Percentiles rank a stretch among this genome's conserved stretches.
These are phyloP conservation scores for Dryadula phaetusa DNA, from an alignment of 2,888 invertebrate genomes.

Conservation along the genomic window DNA sequence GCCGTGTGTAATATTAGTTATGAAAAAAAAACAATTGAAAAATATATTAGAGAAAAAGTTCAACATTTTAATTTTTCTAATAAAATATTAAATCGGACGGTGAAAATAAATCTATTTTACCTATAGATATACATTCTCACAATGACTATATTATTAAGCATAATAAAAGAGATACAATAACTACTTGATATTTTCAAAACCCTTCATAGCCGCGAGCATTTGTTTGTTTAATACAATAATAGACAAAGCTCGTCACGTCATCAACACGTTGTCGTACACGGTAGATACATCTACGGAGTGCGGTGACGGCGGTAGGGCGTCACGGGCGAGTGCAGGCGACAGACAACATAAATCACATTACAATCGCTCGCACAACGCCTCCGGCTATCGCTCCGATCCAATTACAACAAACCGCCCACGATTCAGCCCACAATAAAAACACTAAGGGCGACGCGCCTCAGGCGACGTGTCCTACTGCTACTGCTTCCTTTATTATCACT, in stretches of 20 bases:
- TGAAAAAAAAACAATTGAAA: too few species aligned
- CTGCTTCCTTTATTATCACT: constrained; percentile 60
- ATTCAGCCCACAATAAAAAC: constrained; percentile 49
- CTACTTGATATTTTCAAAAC: neutral
- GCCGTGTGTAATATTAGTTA: too few species aligned
- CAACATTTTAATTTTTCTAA: too few species aligned
- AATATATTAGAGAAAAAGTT: too few species aligned
- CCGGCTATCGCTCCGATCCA: constrained; percentile 56
- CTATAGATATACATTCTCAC: too few species aligned
- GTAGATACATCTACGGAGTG: constrained; percentile 18
- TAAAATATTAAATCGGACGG: neutral
- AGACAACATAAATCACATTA: constrained; percentile 60
- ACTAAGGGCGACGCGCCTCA: constrained; percentile 48
- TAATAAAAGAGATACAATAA: neutral
- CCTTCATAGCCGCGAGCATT: constrained; percentile 8
- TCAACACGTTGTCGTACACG: constrained; percentile 40
- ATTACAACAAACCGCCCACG: constrained; percentile 57
- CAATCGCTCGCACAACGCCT: constrained; percentile 58
- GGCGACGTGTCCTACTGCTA: constrained; percentile 51
- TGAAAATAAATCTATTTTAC: too few species aligned
- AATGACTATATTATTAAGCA: neutral
- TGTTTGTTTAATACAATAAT: constrained; percentile 14
- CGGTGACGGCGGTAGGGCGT: constrained; percentile 45
- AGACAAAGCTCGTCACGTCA: constrained; percentile 12
- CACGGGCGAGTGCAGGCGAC: constrained; percentile 51